Percentiles rank a stretch among this genome's conserved stretches.
Evolutionary conservation across 2,888 invertebrate species (phyloP).

Genomic region (Phortica magna): DNA sequence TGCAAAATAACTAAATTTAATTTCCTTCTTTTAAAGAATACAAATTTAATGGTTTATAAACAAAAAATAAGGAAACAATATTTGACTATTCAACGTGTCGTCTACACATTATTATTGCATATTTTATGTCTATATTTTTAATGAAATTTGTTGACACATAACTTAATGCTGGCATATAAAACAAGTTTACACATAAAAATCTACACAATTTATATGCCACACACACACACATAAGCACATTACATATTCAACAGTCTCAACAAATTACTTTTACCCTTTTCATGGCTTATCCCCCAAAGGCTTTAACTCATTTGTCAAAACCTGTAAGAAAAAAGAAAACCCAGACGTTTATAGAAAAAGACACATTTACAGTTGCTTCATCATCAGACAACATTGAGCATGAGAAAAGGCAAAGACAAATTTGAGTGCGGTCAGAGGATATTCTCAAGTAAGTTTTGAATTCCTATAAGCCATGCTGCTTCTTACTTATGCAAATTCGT

Average conservation of each 20-base stretch:
- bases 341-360: background rate
- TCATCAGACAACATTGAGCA: background rate
- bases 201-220: too few species aligned
- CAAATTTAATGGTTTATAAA: background rate
- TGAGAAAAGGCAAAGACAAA: background rate
- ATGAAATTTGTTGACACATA: too few species aligned
- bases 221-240: too few species aligned
- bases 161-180: too few species aligned
- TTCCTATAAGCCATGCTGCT: constrained; percentile 11
- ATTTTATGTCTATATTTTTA: too few species aligned
- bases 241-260: constrained; percentile 69
- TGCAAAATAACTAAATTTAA: background rate
- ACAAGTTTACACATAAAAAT: too few species aligned
- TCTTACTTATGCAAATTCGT: constrained; percentile 63
- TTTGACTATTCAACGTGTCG: too few species aligned
- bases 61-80: too few species aligned
- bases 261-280: constrained; percentile 70
- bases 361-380: constrained; percentile 18
- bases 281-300: constrained; percentile 61
- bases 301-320: constrained; percentile 72
- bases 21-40: background rate
- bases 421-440: background rate
- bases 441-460: constrained; percentile 3
- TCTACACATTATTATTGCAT: too few species aligned
- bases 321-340: constrained; percentile 55